A percentile compares a stretch with the other conserved stretches of the same genome.
Conservation (phyloP, 2,888 invertebrate genomes). For the Helicoverpa assulta region DNA sequence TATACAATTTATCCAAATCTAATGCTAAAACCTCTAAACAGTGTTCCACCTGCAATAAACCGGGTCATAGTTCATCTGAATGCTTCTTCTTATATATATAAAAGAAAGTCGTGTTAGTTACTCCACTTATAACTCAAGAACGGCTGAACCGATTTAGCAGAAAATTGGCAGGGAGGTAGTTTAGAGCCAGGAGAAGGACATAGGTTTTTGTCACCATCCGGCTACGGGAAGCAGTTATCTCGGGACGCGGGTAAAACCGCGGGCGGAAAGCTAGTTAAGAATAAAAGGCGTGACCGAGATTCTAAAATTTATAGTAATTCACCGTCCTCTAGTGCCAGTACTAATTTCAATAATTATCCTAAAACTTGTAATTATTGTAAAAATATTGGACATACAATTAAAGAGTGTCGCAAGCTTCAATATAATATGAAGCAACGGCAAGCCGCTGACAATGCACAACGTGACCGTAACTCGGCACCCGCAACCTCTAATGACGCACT, state of each 20-base stretch:
- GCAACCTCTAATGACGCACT: not conserved
- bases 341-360: not conserved
- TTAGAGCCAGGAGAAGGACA: too few species aligned
- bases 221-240: too few species aligned
- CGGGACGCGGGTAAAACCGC: too few species aligned
- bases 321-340: not conserved
- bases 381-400: not conserved
- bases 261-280: too few species aligned
- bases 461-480: constrained; percentile 2
- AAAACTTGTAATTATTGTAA: constrained; percentile 3
- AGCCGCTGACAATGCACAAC: not conserved
- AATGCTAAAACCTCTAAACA: not conserved
- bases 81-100: too few species aligned
- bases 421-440: not conserved
- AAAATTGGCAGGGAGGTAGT: too few species aligned
- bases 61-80: not conserved
- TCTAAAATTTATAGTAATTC: not conserved
- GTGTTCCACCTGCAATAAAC: not conserved
- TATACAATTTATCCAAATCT: not conserved
- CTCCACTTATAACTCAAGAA: too few species aligned
- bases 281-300: not conserved
- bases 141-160: too few species aligned
- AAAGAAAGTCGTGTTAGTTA: too few species aligned
- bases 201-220: too few species aligned
- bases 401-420: constrained; percentile 4